Evolutionary conservation across 2,797 vertebrate species (phyloP).

Genomic region (Fringilla coelebs): DNA sequence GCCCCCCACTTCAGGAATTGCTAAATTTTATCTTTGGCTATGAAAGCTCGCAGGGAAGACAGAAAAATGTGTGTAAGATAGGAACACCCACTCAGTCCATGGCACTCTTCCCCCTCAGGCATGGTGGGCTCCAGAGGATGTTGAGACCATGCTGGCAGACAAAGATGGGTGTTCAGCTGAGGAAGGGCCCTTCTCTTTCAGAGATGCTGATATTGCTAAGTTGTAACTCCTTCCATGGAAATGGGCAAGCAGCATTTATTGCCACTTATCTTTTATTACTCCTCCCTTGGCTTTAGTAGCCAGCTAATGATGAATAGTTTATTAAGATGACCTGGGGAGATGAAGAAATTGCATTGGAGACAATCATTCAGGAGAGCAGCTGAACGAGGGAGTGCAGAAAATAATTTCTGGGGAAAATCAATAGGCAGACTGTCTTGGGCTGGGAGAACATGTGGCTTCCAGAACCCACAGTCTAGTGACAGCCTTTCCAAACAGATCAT

Average conservation of each 20-base stretch:
- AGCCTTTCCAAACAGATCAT: neutral
- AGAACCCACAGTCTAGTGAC: neutral
- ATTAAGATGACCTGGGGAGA: neutral
- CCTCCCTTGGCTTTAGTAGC: neutral
- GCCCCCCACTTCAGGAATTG: rapidly evolving
- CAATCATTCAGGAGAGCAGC: neutral
- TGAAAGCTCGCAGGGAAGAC: neutral
- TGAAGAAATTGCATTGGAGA: neutral
- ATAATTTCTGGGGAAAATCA: neutral
- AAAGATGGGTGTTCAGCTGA: neutral
- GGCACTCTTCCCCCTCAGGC: neutral
- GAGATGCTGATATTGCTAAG: neutral
- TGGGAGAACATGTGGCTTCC: neutral
- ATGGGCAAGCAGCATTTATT: neutral
- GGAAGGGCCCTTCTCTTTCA: neutral
- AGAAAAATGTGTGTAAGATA: neutral
- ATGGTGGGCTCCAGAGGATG: neutral
- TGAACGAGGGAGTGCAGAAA: neutral
- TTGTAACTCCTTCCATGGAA: neutral
- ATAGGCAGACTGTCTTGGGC: neutral
- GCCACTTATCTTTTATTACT: neutral
- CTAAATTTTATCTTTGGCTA: neutral
- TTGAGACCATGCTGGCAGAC: neutral
- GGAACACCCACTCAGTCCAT: neutral
- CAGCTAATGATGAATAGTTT: neutral